Base-by-base conservation (phyloP, 1,140 invertebrate genomes). In the Oscheius sp. region DNA sequence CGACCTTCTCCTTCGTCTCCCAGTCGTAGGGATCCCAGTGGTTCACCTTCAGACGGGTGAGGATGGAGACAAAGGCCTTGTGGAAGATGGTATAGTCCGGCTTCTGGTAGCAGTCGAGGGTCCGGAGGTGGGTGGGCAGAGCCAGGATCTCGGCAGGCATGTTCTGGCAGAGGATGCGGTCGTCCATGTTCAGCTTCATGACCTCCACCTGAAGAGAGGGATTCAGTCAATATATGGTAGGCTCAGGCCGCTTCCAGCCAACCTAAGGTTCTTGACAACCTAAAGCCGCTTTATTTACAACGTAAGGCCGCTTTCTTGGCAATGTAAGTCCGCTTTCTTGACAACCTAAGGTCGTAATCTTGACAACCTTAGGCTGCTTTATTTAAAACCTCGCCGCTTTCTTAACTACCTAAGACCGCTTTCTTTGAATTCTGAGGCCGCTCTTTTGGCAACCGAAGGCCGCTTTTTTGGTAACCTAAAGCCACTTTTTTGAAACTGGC, bases 131-230 rank as follows among this genome's bases (percentile, higher is more conserved):
- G 13, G 20, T 20, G 7, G 45, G 42, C 20, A 66, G 28, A 23
- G 32, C 20, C 31, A 42, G 15, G 29, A 64, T 49, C 20, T 58
- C 29, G 0, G 13, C 18, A 18, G 79, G 79, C 66, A 80, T 74
- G 26, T 78, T 71, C 28, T 46, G 55, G 52, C 70, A 55, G 10
- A 80, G 49, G 26, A 38, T 26, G 13, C 46, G 29, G 28, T 79
- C 73, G 2, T 73, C n/a, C 15, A 71, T 71, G 31, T 75, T 65
- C n/a, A 75, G 45, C 34, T 80, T 80, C 65, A 58, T 73, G 15
- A 26, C 23, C 52, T 79, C 79, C 3, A 79, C 62, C 23, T 32
- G 26, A 20, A 59, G 52, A 29, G 36, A 26, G n/a, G 23, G 10
- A 20, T 55, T 55, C n/a, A n/a, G n/a, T n/a, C n/a, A n/a, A n/a